phyloP scores from a whole-genome alignment of 2,888 invertebrate species.

The Apomyelois bistriatella region DNA sequence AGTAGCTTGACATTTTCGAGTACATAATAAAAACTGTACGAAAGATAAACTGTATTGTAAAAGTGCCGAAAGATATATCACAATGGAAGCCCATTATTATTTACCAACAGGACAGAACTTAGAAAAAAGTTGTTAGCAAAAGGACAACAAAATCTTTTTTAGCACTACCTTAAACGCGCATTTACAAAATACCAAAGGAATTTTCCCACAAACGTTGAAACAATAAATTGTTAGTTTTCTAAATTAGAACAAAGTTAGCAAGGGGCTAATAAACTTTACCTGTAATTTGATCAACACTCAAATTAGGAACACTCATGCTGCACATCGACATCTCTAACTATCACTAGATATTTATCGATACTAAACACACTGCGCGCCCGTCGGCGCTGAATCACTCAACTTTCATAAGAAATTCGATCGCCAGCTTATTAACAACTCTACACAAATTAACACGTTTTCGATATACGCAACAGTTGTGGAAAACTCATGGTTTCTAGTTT shows the following conservation, averaged over 20 bases:
- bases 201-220: background rate
- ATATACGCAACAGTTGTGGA: constrained; percentile 29
- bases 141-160: too few species aligned
- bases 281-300: constrained; percentile 69
- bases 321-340: constrained; percentile 40
- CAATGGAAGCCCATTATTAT: too few species aligned
- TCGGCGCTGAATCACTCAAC: constrained; percentile 63
- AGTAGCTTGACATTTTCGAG: too few species aligned
- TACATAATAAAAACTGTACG: too few species aligned
- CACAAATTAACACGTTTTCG: constrained; percentile 50
- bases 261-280: constrained; percentile 39
- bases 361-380: constrained; percentile 39
- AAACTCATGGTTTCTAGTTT: constrained; percentile 26
- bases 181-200: background rate
- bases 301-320: constrained; percentile 73
- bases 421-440: constrained; percentile 46
- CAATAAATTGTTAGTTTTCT: background rate
- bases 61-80: too few species aligned
- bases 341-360: constrained; percentile 31
- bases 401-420: constrained; percentile 57
- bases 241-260: background rate
- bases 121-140: too few species aligned
- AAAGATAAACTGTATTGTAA: too few species aligned
- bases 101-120: too few species aligned
- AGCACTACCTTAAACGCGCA: too few species aligned